Base-by-base conservation (phyloP, 2,888 invertebrate species). In the Euspilapteryx auroguttella region DNA sequence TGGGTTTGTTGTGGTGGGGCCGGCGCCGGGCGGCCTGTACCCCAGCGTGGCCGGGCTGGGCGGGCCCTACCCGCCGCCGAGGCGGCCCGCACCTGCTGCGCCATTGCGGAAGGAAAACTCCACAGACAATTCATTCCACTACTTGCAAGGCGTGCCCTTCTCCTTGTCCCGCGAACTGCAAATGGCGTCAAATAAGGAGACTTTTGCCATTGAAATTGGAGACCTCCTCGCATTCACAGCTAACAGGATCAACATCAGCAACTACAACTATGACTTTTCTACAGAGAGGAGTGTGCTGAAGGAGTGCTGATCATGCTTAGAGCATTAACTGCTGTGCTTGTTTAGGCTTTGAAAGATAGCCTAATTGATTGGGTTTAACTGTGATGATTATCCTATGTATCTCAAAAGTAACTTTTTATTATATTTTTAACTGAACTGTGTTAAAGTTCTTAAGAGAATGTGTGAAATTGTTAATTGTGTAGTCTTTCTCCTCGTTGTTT, bases 121-220 rank as follows among this genome's bases (percentile, higher is more conserved):
- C 5, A 37, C 48, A 24, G 73, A 71, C 21, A 55, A 48, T 3
- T 47, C 51, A 3, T 69, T 75, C 34, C 68, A 73, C 44, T 79
- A 80, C 35, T 47, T 82, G 5, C 76, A 68, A 40, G 78, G 75
- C 20, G 79, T 82, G 1, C 81, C 81, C 1, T 81, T 82, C 37
- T 51, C 65, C 11, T 41, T 81, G 35, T 68, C 68, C 2, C 63
- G 63, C 34, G 65, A 71, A 25, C 49, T 81, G 6, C 61, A 73
- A 40, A 55, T 66, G 47, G 61, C 56, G 5, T 42, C 63, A 7
- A 75, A 68, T 37, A 71, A 75, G 37, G 78, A 80, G 31, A 44
- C 64, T 1, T 61, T 76, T 30, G 61, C 76, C 8, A 58, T 75
- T 1, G 68, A 78, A 49, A 57, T 78, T 11, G 61, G 64, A 27